Evolutionary conservation across 53 echinoderm and acorn worm species (phyloP).

Genomic region (Hippasteria phrygiana): DNA sequence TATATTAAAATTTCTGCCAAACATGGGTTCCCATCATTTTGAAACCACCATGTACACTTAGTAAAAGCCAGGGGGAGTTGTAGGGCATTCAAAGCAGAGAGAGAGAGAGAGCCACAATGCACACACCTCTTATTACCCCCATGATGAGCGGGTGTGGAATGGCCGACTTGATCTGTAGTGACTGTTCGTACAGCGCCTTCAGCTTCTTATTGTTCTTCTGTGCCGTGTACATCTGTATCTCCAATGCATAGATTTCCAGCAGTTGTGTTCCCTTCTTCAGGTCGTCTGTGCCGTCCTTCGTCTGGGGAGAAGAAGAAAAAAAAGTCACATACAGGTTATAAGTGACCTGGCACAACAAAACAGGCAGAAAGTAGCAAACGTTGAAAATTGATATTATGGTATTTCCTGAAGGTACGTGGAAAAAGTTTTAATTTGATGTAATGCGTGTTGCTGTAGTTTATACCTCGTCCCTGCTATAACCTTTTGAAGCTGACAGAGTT

Average conservation of each 20-base stretch:
- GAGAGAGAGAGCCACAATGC: not conserved
- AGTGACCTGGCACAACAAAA: too few species aligned
- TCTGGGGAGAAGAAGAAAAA: slow-evolving; percentile 58
- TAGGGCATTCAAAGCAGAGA: not conserved
- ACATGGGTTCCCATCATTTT: too few species aligned
- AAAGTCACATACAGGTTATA: not conserved
- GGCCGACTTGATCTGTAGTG: slow-evolving; percentile 99
- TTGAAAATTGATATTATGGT: too few species aligned
- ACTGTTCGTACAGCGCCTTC: slow-evolving; percentile 97
- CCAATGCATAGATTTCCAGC: slow-evolving; percentile 98
- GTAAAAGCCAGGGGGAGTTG: too few species aligned
- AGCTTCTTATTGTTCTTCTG: slow-evolving; percentile 99
- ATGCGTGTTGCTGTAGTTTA: too few species aligned
- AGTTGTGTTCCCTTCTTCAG: slow-evolving; percentile 98
- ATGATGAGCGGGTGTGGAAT: slow-evolving; percentile 99
- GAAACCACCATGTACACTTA: too few species aligned
- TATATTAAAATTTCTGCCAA: too few species aligned
- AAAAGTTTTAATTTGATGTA: too few species aligned
- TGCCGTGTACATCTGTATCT: slow-evolving; percentile 99
- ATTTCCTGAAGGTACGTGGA: too few species aligned
- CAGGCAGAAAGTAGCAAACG: too few species aligned
- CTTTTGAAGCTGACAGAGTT: too few species aligned
- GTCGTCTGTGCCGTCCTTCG: slow-evolving; percentile 92
- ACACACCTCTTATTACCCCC: slow-evolving; percentile 98
- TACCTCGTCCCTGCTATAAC: too few species aligned